These are phyloP conservation scores for Cyclophora punctaria DNA, from an alignment of 2,888 invertebrate species.

Conservation along the genomic window DNA sequence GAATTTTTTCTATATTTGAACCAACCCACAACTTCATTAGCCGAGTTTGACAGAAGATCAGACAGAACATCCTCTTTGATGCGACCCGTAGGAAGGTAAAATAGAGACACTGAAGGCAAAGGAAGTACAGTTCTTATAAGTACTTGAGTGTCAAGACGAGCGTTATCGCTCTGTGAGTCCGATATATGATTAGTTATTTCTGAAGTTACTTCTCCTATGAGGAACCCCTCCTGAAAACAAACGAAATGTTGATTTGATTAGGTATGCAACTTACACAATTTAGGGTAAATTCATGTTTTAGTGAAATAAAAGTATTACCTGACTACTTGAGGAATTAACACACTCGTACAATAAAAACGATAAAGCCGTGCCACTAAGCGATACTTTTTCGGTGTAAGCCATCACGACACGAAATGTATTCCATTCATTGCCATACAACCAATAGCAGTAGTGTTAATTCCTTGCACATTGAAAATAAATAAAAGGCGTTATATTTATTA, in stretches of 20 bases:
- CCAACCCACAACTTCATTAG: conserved; percentile 79
- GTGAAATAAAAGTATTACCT: conserved; percentile 48
- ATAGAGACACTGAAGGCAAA: conserved; percentile 71
- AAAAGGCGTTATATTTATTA: no score
- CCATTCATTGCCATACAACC: neutral
- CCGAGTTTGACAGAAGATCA: conserved; percentile 66
- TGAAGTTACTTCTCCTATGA: conserved; percentile 78
- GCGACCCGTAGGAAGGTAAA: conserved; percentile 75
- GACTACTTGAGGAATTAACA: conserved; percentile 74
- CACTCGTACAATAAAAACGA: conserved; percentile 81
- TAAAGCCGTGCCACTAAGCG: conserved; percentile 77
- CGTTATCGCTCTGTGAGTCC: conserved; percentile 78
- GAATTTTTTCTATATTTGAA: conserved; percentile 77
- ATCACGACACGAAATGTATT: conserved; percentile 7
- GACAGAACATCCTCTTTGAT: conserved; percentile 72
- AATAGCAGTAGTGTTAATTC: no score
- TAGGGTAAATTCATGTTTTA: neutral
- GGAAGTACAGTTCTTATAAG: conserved; percentile 77
- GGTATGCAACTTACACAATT: no score
- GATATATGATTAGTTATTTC: conserved; percentile 80
- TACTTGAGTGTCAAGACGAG: conserved; percentile 76
- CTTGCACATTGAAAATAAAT: no score
- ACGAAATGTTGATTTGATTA: neutral
- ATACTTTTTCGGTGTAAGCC: conserved; percentile 65
- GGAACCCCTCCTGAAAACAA: conserved; percentile 72